These are phyloP conservation scores for Mesorhabditis sp. DNA, from an alignment of 2,888 invertebrate genomes.

Conservation along the genomic window DNA sequence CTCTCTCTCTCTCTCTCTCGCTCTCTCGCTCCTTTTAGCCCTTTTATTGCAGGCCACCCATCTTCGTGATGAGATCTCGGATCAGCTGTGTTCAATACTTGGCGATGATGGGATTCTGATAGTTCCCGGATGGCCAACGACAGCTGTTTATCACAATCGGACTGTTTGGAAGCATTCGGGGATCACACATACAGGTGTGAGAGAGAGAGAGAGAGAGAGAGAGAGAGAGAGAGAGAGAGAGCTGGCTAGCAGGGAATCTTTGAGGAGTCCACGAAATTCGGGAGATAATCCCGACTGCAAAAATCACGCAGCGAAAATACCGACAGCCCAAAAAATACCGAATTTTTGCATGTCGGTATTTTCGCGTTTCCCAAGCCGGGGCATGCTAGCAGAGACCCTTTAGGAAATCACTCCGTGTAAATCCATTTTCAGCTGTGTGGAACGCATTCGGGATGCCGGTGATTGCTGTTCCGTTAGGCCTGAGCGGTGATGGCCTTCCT, in stretches of 20 bases:
- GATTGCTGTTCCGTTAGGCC: neutral
- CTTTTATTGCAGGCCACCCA: neutral
- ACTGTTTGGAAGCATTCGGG: slow-evolving; percentile 1
- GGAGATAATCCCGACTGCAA: no score
- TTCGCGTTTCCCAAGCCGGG: no score
- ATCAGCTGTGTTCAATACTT: neutral
- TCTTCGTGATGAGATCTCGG: neutral
- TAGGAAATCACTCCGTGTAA: neutral
- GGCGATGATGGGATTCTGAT: neutral
- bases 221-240: no score
- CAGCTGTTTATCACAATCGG: neutral
- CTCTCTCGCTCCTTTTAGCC: no score
- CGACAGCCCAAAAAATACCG: no score
- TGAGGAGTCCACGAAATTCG: no score
- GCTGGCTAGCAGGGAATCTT: no score
- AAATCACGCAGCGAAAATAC: no score
- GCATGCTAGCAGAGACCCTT: no score
- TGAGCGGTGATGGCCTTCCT: neutral
- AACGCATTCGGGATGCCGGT: slow-evolving; percentile 3
- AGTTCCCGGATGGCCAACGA: neutral
- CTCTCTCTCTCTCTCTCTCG: no score
- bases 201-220: no score
- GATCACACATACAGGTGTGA: neutral
- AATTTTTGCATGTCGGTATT: no score
- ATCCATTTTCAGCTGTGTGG: neutral